phyloP scores from a whole-genome alignment of 2,888 invertebrate species.

The Aspidiotus destructor region DNA sequence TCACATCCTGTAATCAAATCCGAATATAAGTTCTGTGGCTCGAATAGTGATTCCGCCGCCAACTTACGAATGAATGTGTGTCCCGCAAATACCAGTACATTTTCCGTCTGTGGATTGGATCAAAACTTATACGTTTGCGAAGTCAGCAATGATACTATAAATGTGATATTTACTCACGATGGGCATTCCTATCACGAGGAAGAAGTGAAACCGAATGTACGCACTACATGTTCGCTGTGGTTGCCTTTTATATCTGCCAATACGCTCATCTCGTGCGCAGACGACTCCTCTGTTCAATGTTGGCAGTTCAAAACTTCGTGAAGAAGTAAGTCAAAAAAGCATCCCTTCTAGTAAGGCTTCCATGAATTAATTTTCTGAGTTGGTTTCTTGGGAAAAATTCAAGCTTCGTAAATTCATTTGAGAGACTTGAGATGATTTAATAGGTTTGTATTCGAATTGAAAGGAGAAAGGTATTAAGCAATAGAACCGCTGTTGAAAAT shows the following conservation, averaged over 20 bases:
- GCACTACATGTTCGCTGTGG: slow-evolving; percentile 30
- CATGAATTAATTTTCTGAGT: too few relatives aligned
- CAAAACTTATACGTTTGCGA: slow-evolving; percentile 34
- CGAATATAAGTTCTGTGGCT: neutral
- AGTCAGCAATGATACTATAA: slow-evolving; percentile 7
- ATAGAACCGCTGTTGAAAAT: too few relatives aligned
- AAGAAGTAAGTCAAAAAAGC: neutral
- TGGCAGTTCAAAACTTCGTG: slow-evolving; percentile 31
- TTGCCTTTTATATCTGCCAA: slow-evolving; percentile 33
- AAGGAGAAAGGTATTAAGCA: too few relatives aligned
- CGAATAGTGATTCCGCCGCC: neutral
- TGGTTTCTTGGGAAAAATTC: too few relatives aligned
- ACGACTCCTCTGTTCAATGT: slow-evolving; percentile 34
- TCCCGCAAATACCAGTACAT: slow-evolving; percentile 23
- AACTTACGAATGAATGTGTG: slow-evolving; percentile 21
- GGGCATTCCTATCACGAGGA: slow-evolving; percentile 34
- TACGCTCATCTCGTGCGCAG: slow-evolving; percentile 32
- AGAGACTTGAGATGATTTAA: too few relatives aligned
- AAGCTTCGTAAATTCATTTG: too few relatives aligned
- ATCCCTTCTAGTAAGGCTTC: too few relatives aligned
- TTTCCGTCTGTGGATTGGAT: slow-evolving; percentile 34
- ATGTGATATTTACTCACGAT: slow-evolving; percentile 34
- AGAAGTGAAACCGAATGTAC: slow-evolving; percentile 20
- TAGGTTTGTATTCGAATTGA: too few relatives aligned
- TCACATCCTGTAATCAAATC: slow-evolving; percentile 8